Evolutionary conservation across 2,797 vertebrate species (phyloP).

Genomic region (Coregonus sp.): DNA sequence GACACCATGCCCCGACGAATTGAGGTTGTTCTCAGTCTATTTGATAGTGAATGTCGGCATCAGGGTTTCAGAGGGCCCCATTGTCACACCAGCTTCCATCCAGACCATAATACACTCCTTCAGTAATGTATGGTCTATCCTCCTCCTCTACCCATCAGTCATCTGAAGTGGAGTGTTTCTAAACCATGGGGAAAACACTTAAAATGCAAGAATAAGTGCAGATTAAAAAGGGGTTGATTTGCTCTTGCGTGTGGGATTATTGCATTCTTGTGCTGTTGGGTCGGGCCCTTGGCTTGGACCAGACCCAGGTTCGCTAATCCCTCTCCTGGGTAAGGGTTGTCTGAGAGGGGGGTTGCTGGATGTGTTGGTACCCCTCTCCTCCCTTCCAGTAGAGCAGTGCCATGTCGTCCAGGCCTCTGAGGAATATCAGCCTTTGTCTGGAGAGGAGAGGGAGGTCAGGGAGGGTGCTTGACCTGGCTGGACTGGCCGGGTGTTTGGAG

Average conservation of each 20-base stretch:
- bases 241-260: slow-evolving; percentile 49
- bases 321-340: slow-evolving; percentile 23
- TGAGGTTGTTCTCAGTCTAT: not conserved
- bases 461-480: slow-evolving; percentile 67
- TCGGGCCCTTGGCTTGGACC: slow-evolving; percentile 45
- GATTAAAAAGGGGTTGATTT: slow-evolving; percentile 39
- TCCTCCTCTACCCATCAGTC: not conserved
- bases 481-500: too few relatives aligned
- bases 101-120: slow-evolving; percentile 17
- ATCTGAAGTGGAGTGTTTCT: slow-evolving; percentile 32
- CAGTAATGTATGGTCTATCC: slow-evolving; percentile 23
- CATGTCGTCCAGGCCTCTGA: slow-evolving; percentile 41
- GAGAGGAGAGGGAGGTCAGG: slow-evolving; percentile 61
- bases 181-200: slow-evolving; percentile 30
- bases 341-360: slow-evolving; percentile 25
- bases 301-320: slow-evolving; percentile 48
- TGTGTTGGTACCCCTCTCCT: not conserved
- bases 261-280: slow-evolving; percentile 46
- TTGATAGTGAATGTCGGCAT: not conserved
- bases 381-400: slow-evolving; percentile 29
- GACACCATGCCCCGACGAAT: too few relatives aligned
- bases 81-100: not conserved
- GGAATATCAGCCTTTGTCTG: slow-evolving; percentile 53
- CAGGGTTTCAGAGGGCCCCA: slow-evolving; percentile 2
- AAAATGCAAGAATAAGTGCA: slow-evolving; percentile 42